Evolutionary conservation across 2,888 invertebrate species (phyloP).

Genomic region (Theristus sp.): DNA sequence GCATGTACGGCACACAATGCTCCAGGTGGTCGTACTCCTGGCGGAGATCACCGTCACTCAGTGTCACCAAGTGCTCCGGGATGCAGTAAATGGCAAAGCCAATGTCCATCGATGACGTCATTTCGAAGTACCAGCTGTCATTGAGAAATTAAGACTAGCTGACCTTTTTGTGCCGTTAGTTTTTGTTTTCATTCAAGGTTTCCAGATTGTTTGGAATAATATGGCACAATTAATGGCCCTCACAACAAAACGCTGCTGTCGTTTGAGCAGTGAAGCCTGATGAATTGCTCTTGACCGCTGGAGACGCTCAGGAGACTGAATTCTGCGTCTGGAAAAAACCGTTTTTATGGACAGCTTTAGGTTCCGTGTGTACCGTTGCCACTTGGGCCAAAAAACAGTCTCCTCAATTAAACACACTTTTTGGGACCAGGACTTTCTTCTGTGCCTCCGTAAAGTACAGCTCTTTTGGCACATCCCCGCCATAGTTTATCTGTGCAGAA

Average conservation of each 20-base stretch:
- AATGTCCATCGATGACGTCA: not conserved
- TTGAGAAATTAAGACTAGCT: no score
- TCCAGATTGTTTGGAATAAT: no score
- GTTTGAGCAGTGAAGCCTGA: no score
- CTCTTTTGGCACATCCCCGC: conserved; percentile 1
- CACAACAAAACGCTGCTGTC: no score
- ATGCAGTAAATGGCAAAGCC: not conserved
- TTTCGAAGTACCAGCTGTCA: not conserved
- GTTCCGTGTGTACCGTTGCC: no score
- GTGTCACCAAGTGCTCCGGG: not conserved
- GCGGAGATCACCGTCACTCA: not conserved
- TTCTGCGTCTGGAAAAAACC: no score
- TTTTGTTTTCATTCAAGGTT: no score
- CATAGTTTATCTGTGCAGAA: conserved; percentile 6
- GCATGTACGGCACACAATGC: not conserved
- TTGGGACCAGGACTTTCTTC: not conserved
- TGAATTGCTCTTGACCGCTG: no score
- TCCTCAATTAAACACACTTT: not conserved
- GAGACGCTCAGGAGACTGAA: no score
- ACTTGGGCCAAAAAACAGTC: no score
- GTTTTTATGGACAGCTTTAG: no score
- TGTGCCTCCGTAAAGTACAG: not conserved
- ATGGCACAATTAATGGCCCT: no score
- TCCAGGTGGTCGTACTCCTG: not conserved
- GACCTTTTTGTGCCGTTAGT: not conserved